Base-by-base conservation (phyloP, 2,113 vertebrate genomes). In the Bathybates hornii region DNA sequence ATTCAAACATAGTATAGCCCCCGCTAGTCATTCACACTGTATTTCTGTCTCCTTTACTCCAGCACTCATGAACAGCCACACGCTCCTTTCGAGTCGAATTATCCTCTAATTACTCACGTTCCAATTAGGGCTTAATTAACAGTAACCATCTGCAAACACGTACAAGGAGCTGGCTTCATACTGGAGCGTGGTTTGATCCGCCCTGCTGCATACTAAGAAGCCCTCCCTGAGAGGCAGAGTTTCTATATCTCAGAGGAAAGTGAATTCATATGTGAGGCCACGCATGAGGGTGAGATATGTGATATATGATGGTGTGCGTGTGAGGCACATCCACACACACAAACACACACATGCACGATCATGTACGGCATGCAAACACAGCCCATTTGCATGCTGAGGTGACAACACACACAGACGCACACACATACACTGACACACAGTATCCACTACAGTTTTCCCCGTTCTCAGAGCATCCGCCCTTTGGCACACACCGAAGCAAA, bases 91-190 rank as follows among this genome's bases (percentile, higher is more conserved):
- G 88, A 92, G 88, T 95, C 86, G 88, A 93, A 95, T 95, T 86
- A 95, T 89, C 91, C 94, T 93, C 95, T 93, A 93, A 95, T 96
- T 95, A 95, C 94, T 95, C 92, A 95, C 89, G 92, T 96, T 95
- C 95, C 92, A 95, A 94, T 95, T 93, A 94, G 83, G 94, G 79
- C 90, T 94, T 96, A 94, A 95, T 95, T 93, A 96, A 95, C 93
- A 90, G 83, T 80, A 95, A 92, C 93, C 95, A 96, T 95, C 95
- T 96, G 95, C 94, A 95, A 91, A 93, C 66, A 59, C 56, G 17
- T 85, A 83, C 41, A 19, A 66, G 84, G 81, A 71, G 82, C 81
- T 13, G 86, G 81, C 81, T 85, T 81, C 45, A 48, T 83, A 87
- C 88, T 76, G 87, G 79, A 87, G 91, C 10, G 6, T 5, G 38